A percentile compares a stretch with the other conserved stretches of the same genome.
Evolutionary conservation across 2,113 vertebrate genomes (phyloP).

Genomic region (Cheilinus undulatus): DNA sequence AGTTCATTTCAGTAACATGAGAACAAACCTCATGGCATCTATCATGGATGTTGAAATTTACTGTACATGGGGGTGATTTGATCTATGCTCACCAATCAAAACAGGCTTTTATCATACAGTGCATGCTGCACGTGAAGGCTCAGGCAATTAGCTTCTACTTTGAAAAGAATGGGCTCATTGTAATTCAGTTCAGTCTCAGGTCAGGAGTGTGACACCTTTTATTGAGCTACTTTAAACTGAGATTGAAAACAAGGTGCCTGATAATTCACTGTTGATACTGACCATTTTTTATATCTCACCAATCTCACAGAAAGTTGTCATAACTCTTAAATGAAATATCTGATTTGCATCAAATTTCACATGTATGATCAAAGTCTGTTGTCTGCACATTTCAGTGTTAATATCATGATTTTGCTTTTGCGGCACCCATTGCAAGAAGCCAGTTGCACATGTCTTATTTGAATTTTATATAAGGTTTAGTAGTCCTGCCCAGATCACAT

Average conservation of each 20-base stretch:
- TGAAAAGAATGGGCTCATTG: conserved; percentile 38
- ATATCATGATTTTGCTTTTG: no score
- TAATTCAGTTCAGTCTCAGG: conserved; percentile 49
- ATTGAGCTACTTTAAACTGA: conserved; percentile 33
- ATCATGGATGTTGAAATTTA: background rate
- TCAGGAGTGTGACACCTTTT: conserved; percentile 36
- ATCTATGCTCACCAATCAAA: conserved; percentile 16
- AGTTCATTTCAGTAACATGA: background rate
- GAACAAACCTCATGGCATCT: background rate
- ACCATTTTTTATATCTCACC: no score
- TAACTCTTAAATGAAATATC: no score
- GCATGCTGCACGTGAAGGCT: conserved; percentile 21
- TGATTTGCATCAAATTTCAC: no score
- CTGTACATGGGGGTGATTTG: background rate
- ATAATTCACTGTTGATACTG: no score
- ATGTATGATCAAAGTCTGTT: no score
- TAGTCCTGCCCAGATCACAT: no score
- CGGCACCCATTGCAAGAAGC: no score
- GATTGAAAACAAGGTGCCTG: conserved; percentile 11
- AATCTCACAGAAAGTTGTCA: no score
- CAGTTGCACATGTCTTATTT: no score
- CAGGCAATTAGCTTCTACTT: conserved; percentile 50
- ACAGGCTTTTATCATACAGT: conserved; percentile 22
- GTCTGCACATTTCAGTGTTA: no score
- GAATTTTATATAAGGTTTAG: no score